Percentiles rank a stretch among this genome's conserved stretches.
phyloP scores from a whole-genome alignment of 2,888 invertebrate species.

The Lasioglossum lativentre region DNA sequence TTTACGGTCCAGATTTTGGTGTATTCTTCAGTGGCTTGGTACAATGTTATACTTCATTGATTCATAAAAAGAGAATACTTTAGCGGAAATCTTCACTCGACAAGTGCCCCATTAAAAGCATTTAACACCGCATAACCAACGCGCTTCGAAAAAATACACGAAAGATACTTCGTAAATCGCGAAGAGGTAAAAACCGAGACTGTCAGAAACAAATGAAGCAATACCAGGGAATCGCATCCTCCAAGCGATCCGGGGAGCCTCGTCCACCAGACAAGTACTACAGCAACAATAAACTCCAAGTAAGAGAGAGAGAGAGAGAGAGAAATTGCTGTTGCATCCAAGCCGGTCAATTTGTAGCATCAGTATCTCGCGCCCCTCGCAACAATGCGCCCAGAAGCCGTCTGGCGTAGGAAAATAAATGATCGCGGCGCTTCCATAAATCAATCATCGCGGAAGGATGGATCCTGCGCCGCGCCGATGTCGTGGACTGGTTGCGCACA shows the following conservation, averaged over 20 bases:
- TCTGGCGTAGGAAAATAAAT: slow-evolving; percentile 69
- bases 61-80: too few relatives aligned
- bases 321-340: slow-evolving; percentile 55
- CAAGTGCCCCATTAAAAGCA: neutral
- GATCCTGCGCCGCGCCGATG: neutral
- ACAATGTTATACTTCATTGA: too few relatives aligned
- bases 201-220: neutral
- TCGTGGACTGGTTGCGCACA: slow-evolving; percentile 14
- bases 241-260: neutral
- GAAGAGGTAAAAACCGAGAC: neutral
- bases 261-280: neutral
- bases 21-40: too few relatives aligned
- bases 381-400: slow-evolving; percentile 50
- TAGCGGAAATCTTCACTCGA: neutral
- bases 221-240: neutral
- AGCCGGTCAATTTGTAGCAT: slow-evolving; percentile 78
- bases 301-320: neutral
- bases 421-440: slow-evolving; percentile 79
- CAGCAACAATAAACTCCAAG: slow-evolving; percentile 33
- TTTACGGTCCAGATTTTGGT: neutral
- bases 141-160: neutral
- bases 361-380: slow-evolving; percentile 38
- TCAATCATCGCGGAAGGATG: slow-evolving; percentile 74
- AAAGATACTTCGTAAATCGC: slow-evolving; percentile 14
- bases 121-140: neutral